phyloP scores from a whole-genome alignment of 2,113 vertebrate species.

The Xenopus laevis region DNA sequence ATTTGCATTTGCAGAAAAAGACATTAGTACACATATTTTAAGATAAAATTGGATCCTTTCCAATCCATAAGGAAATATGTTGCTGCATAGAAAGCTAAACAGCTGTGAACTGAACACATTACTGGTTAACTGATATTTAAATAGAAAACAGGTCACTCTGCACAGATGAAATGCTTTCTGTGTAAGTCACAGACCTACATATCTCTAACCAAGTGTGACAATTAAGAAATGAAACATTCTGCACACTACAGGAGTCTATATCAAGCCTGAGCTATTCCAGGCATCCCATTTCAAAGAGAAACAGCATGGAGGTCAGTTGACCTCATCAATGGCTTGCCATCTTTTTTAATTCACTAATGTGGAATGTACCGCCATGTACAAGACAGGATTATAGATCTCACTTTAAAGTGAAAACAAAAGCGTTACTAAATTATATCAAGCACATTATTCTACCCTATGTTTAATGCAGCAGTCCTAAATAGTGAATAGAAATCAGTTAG shows the following conservation, averaged over 20 bases:
- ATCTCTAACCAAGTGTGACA: conserved; percentile 19
- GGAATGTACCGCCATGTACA: no score
- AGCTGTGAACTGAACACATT: conserved; percentile 26
- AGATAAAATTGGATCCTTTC: not conserved
- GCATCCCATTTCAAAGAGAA: not conserved
- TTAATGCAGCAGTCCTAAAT: no score
- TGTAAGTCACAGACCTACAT: conserved; percentile 13
- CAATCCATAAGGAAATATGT: conserved; percentile 6
- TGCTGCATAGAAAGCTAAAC: conserved; percentile 1
- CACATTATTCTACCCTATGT: no score
- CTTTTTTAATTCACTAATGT: conserved; percentile 1
- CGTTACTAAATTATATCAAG: no score
- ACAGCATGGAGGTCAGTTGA: conserved; percentile 1
- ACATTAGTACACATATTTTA: no score
- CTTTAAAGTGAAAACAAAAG: no score
- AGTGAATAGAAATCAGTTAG: no score
- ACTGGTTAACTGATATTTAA: conserved; percentile 15
- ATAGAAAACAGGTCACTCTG: conserved; percentile 11
- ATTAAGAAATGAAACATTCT: conserved; percentile 8
- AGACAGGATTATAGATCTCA: no score
- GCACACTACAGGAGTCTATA: not conserved
- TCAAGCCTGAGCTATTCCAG: not conserved
- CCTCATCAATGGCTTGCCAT: not conserved
- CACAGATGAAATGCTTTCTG: not conserved
- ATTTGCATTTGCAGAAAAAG: no score